Conservation (phyloP, 2,797 vertebrate species). For the Nyctibius grandis region DNA sequence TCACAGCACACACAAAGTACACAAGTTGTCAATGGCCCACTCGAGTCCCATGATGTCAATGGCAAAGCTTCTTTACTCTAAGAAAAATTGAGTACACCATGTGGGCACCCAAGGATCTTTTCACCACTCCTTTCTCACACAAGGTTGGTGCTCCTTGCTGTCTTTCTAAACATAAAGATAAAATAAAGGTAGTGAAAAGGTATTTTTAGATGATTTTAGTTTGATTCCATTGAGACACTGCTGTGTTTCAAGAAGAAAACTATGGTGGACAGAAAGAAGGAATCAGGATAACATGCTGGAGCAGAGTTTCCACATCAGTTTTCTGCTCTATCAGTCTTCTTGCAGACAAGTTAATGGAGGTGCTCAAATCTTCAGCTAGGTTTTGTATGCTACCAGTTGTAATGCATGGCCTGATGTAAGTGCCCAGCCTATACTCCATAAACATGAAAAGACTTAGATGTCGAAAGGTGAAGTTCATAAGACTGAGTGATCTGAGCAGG, state of each 20-base stretch:
- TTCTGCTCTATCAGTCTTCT: not conserved
- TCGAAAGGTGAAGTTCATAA: not conserved
- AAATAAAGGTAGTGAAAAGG: not conserved
- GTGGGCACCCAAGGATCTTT: not conserved
- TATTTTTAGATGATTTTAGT: not conserved
- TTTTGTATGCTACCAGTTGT: not conserved
- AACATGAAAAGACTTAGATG: not conserved
- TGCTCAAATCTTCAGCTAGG: not conserved
- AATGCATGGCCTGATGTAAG: not conserved
- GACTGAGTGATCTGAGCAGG: not conserved
- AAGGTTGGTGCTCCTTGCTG: not conserved
- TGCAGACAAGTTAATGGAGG: not conserved
- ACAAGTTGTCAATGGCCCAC: not conserved
- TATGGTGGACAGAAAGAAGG: not conserved
- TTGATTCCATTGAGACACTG: not conserved
- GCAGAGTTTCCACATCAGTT: not conserved
- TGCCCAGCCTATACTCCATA: not conserved
- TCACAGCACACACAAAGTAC: not conserved
- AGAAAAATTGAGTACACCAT: not conserved
- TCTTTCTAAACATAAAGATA: not conserved
- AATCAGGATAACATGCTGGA: not conserved
- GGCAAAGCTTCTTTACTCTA: not conserved
- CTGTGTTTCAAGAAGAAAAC: not conserved
- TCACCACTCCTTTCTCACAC: not conserved
- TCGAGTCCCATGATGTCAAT: not conserved